Evolutionary conservation across 2,113 vertebrate species (phyloP), one percentile per base, ranked within the genome.

Genomic region (Platichthys stellatus): DNA sequence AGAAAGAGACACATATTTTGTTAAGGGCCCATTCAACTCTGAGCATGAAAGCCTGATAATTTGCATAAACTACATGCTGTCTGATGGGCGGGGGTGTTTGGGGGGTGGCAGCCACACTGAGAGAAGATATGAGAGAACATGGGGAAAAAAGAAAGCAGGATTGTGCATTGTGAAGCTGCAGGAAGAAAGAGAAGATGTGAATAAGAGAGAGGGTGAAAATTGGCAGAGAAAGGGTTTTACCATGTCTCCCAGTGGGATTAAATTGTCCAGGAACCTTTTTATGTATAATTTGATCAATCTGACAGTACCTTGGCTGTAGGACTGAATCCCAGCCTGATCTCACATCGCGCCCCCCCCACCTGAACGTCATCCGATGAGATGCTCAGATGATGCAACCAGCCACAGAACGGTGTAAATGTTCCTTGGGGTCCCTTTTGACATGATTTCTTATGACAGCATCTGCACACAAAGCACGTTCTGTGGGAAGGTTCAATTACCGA

Each of bases 31-130:
- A 94, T 96, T 96, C 92, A 95, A 95, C 92, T 93, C 91, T 90
- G 91, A 88, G 90, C 93, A 94, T 95, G 93, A 97, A 96, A 96
- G 92, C 87, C 89, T 78, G 79, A 76, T 92, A 72, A 96, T 97
- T 96, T 96, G 93, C 96, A 97, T 96, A 95, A 96, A 92, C 94
- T 95, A 94, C 93, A 90, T 95, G 94, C 92, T 92, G 94, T 95
- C 93, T 92, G 88, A 90, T 88, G 85, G 81, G 76, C 81, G 47
- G 18, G 47, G 47, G 47, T 51, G 47, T 83, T 82, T 69, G 80
- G 91, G n/a, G 87, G 89, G 47, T 83, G 81, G 89, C 79, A 59
- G 78, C 38, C 49, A 72, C 73, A 71, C 81, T 85, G 79, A 94
- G 92, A 95, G 95, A 94, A 95, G 93, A 95, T 93, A 92, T 93